Evolutionary conservation across 37 sponge, comb jelly and placozoan species (phyloP).

Genomic region (Tethya wilhelma): DNA sequence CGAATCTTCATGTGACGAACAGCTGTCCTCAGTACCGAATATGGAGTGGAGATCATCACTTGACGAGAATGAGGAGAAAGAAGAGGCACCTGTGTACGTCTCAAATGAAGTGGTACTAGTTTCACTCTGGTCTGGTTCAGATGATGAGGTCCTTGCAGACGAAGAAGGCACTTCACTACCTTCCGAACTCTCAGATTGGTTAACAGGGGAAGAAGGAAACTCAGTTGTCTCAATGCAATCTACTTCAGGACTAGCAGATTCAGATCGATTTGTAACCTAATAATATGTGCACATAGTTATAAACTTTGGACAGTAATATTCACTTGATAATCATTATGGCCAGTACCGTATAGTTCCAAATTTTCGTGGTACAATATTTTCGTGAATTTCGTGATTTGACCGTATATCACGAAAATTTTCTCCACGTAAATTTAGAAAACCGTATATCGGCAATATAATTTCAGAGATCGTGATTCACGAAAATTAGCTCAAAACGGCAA

Average conservation of each 20-base stretch:
- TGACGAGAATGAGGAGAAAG: not conserved
- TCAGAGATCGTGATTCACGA: too few species aligned
- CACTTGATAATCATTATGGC: not conserved
- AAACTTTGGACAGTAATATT: too few species aligned
- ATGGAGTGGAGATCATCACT: not conserved
- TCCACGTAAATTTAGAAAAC: too few species aligned
- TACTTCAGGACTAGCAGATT: too few species aligned
- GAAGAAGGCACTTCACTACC: not conserved
- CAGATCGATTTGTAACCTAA: too few species aligned
- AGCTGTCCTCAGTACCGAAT: not conserved
- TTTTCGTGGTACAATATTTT: too few species aligned
- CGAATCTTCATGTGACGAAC: not conserved
- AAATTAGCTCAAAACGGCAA: too few species aligned
- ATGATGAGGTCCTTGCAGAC: not conserved
- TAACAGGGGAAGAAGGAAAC: not conserved
- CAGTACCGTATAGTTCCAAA: too few species aligned
- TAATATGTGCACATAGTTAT: too few species aligned
- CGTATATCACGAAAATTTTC: too few species aligned
- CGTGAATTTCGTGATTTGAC: too few species aligned
- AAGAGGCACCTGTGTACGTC: not conserved
- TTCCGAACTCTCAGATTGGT: not conserved
- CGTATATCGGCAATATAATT: too few species aligned
- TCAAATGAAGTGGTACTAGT: not conserved
- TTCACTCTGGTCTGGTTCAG: not conserved
- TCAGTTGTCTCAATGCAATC: not conserved